Evolutionary conservation across 2,888 invertebrate genomes (phyloP).

Genomic region (Epirrhoe alternata): DNA sequence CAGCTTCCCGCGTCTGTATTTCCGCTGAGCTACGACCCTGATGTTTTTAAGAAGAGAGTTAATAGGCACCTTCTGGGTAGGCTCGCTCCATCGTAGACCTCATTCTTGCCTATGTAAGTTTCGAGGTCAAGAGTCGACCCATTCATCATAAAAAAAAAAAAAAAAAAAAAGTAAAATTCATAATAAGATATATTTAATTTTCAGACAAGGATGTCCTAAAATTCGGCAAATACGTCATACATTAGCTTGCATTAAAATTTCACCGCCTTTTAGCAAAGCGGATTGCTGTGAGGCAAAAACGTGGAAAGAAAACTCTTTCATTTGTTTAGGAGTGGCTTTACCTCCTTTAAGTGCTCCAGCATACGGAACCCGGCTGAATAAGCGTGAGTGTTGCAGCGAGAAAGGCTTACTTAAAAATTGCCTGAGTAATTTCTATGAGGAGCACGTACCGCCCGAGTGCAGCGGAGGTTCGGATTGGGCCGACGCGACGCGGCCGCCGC

Average conservation of each 20-base stretch:
- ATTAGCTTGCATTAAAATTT: slow-evolving; percentile 74
- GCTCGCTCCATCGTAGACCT: too few species aligned
- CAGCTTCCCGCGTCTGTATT: too few species aligned
- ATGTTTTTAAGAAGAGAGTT: too few species aligned
- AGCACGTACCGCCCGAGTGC: slow-evolving; percentile 78
- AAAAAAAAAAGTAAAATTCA: too few species aligned
- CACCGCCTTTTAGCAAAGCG: slow-evolving; percentile 75
- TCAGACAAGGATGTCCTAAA: slow-evolving; percentile 43
- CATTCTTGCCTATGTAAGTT: too few species aligned
- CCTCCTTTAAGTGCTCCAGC: slow-evolving; percentile 77
- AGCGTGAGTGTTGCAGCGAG: slow-evolving; percentile 77
- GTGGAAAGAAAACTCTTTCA: slow-evolving; percentile 76
- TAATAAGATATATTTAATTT: neutral
- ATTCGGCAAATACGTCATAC: slow-evolving; percentile 57
- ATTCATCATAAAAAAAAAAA: too few species aligned
- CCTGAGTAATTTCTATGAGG: slow-evolving; percentile 78
- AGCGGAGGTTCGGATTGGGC: slow-evolving; percentile 67
- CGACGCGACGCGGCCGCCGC: slow-evolving; percentile 42
- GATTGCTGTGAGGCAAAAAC: slow-evolving; percentile 69
- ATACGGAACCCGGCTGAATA: slow-evolving; percentile 74
- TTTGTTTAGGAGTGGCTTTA: slow-evolving; percentile 80
- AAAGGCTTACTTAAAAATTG: slow-evolving; percentile 82
- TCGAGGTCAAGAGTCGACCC: too few species aligned
- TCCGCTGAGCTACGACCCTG: too few species aligned
- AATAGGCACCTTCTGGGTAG: too few species aligned